These are phyloP conservation scores for Marmota monax DNA, from an alignment of 2,113 vertebrate genomes.

Conservation along the genomic window DNA sequence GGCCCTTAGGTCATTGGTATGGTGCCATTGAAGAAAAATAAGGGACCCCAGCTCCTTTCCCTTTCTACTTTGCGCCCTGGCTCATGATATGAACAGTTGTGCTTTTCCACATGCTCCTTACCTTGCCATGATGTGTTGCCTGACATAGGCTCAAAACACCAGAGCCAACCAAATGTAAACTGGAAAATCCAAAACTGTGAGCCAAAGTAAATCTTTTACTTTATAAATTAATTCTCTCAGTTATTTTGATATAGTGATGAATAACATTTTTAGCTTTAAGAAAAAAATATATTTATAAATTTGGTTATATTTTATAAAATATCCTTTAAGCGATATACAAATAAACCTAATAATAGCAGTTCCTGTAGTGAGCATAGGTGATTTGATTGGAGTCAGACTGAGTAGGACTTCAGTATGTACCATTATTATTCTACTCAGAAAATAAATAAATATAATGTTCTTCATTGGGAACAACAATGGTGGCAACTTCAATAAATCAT, in stretches of 20 bases:
- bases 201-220: neutral
- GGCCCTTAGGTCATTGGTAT: neutral
- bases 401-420: neutral
- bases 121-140: too few relatives aligned
- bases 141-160: neutral
- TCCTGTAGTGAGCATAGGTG: rapidly evolving
- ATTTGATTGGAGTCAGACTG: neutral
- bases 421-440: neutral
- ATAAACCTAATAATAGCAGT: neutral
- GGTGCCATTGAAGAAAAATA: neutral
- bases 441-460: neutral
- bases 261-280: neutral
- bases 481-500: neutral
- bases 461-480: neutral
- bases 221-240: neutral
- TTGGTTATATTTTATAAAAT: neutral
- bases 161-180: rapidly evolving
- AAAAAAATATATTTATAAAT: neutral
- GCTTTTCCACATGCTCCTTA: rapidly evolving
- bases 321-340: neutral
- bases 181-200: neutral
- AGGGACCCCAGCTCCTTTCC: rapidly evolving
- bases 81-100: neutral
- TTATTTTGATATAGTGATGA: neutral
- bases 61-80: neutral